These are phyloP conservation scores for Megalonaias nervosa DNA, from an alignment of 1,140 invertebrate species.

Conservation along the genomic window DNA sequence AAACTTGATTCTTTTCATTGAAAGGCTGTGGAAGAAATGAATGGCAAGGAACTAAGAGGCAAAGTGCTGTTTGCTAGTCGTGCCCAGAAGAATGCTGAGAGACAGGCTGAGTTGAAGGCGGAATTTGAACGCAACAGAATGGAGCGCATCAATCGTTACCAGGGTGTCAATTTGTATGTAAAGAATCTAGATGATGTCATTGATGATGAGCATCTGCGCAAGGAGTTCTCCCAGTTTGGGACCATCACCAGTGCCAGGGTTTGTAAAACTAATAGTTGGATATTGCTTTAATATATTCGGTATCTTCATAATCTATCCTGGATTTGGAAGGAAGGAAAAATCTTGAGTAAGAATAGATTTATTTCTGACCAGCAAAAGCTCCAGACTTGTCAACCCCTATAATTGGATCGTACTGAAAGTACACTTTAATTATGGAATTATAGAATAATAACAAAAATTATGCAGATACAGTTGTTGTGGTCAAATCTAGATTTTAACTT, in stretches of 20 bases:
- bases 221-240: constrained; percentile 95
- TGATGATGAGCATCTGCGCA: constrained; percentile 94
- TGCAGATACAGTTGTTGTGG: too few relatives aligned
- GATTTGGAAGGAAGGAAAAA: too few relatives aligned
- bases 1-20: neutral
- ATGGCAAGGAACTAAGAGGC: constrained; percentile 83
- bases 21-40: constrained; percentile 87
- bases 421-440: too few relatives aligned
- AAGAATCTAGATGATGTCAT: constrained; percentile 99
- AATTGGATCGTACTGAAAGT: too few relatives aligned
- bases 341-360: too few relatives aligned
- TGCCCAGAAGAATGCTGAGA: constrained; percentile 98
- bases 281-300: too few relatives aligned
- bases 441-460: too few relatives aligned
- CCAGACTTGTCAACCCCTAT: too few relatives aligned
- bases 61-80: constrained; percentile 81
- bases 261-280: neutral
- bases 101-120: constrained; percentile 96
- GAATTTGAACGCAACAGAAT: too few relatives aligned
- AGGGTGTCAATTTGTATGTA: constrained; percentile 98
- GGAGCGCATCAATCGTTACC: constrained; percentile 89
- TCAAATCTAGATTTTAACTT: too few relatives aligned
- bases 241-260: constrained; percentile 92
- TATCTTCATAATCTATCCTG: too few relatives aligned
- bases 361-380: too few relatives aligned